A percentile compares a stretch with the other conserved stretches of the same genome.
phyloP scores from a whole-genome alignment of 2,797 vertebrate species.

The Mastacembelus armatus region DNA sequence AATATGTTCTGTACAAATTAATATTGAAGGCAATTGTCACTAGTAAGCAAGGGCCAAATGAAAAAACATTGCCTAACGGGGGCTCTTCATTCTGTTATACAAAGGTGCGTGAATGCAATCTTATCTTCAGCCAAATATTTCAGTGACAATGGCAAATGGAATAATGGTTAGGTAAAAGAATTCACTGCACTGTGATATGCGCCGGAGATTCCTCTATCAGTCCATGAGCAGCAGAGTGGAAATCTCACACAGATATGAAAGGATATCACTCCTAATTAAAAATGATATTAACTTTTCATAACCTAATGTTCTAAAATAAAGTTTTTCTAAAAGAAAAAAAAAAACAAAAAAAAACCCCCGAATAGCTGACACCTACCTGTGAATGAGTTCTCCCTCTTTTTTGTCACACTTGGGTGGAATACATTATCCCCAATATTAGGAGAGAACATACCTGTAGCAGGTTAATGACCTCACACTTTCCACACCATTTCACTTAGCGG shows the following conservation, averaged over 20 bases:
- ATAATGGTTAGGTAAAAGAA: conserved; percentile 28
- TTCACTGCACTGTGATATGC: conserved; percentile 34
- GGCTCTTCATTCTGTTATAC: neutral
- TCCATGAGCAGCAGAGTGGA: conserved; percentile 54
- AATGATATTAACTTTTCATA: conserved; percentile 77
- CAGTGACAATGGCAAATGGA: conserved; percentile 18
- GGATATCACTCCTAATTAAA: conserved; percentile 71
- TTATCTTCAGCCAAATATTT: conserved; percentile 31
- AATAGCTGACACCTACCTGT: conserved; percentile 25
- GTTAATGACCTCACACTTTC: conserved; percentile 85
- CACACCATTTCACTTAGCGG: conserved; percentile 83
- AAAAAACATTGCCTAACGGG: neutral
- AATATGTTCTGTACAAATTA: neutral
- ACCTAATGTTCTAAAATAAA: conserved; percentile 66
- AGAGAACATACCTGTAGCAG: conserved; percentile 79
- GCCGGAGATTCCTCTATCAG: conserved; percentile 41
- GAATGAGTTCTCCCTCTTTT: conserved; percentile 58
- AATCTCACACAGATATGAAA: conserved; percentile 60
- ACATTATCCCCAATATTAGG: conserved; percentile 78
- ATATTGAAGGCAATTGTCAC: neutral
- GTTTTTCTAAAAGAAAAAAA: conserved; percentile 62
- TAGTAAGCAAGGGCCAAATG: neutral
- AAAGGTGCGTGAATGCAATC: conserved; percentile 10
- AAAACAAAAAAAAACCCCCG: too few relatives aligned
- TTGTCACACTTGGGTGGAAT: conserved; percentile 75